Evolutionary conservation across 2,113 vertebrate genomes (phyloP).

Genomic region (Recurvirostra avosetta): DNA sequence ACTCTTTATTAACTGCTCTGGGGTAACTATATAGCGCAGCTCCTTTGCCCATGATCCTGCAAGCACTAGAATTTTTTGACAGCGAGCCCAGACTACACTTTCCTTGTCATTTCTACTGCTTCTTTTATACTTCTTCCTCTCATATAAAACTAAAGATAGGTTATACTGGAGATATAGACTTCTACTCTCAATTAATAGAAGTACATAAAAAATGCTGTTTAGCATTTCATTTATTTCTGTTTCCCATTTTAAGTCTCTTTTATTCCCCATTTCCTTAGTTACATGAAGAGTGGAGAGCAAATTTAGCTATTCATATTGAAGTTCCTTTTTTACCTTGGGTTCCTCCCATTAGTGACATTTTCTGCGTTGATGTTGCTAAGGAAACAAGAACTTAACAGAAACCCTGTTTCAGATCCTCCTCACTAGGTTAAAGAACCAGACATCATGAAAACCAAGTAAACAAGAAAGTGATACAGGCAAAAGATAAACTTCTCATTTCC

Average conservation of each 20-base stretch:
- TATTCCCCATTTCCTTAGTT: neutral
- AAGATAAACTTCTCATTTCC: neutral
- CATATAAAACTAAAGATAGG: neutral
- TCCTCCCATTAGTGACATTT: neutral
- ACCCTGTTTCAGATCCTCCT: neutral
- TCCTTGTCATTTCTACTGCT: neutral
- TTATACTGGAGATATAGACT: neutral
- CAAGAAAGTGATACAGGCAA: neutral
- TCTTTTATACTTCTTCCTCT: neutral
- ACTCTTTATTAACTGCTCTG: neutral
- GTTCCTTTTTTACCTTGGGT: neutral
- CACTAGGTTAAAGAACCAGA: neutral
- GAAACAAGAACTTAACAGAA: neutral
- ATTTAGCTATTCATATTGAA: neutral
- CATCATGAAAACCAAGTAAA: neutral
- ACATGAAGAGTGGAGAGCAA: neutral
- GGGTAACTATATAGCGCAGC: neutral
- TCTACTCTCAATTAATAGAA: neutral
- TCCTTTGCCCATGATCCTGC: neutral
- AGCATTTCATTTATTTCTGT: neutral
- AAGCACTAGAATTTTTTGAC: neutral
- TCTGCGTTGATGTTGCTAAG: neutral
- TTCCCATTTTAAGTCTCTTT: neutral
- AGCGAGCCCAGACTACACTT: neutral
- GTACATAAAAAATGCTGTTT: neutral